Conservation (phyloP, 2,797 vertebrate species). For the Apogon hyalosoma region DNA sequence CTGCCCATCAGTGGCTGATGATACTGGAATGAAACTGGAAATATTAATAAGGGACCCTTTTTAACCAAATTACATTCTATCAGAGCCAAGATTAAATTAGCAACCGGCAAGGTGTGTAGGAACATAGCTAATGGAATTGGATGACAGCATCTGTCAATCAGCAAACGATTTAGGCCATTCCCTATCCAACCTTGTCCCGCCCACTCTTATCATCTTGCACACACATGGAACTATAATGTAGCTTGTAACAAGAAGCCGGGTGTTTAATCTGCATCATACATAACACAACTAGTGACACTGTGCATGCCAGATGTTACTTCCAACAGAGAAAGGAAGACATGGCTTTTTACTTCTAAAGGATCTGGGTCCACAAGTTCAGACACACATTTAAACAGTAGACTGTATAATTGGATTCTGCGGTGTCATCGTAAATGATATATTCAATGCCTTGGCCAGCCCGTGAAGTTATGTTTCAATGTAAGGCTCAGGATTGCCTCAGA, state of each 20-base stretch:
- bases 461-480: conserved; percentile 32
- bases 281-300: conserved; percentile 8
- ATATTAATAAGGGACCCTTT: conserved; percentile 84
- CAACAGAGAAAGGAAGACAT: conserved; percentile 7
- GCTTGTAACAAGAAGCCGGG: conserved; percentile 10
- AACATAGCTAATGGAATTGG: conserved; percentile 81
- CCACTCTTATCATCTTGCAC: conserved; percentile 65
- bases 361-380: conserved; percentile 24
- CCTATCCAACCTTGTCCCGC: conserved; percentile 58
- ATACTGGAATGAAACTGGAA: conserved; percentile 79
- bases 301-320: conserved; percentile 7
- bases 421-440: conserved; percentile 39
- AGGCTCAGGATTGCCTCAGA: conserved; percentile 45
- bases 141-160: conserved; percentile 82
- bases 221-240: conserved; percentile 33
- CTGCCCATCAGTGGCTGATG: conserved; percentile 76
- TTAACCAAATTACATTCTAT: conserved; percentile 84
- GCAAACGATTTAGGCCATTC: conserved; percentile 65
- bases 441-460: conserved; percentile 16
- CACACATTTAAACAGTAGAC: conserved; percentile 27
- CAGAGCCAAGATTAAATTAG: conserved; percentile 83
- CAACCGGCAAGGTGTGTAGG: conserved; percentile 75
- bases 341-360: background rate
- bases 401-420: conserved; percentile 29
- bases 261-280: conserved; percentile 25